phyloP scores from a whole-genome alignment of 2,113 vertebrate genomes.

The Oncorhynchus keta region DNA sequence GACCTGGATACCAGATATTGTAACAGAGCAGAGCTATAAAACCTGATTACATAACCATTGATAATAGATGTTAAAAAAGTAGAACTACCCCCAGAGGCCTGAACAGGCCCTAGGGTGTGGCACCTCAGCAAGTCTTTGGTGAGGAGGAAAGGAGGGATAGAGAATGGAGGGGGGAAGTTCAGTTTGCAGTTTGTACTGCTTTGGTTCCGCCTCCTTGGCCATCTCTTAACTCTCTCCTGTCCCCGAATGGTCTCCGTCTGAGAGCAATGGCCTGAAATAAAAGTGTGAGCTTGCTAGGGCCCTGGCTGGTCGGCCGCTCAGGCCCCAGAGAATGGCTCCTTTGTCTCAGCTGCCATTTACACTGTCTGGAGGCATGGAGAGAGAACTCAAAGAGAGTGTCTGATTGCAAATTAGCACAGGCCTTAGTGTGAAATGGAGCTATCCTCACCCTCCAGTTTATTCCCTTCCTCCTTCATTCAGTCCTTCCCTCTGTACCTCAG shows the following conservation, averaged over 20 bases:
- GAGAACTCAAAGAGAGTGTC: slow-evolving; percentile 63
- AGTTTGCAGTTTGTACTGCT: slow-evolving; percentile 7
- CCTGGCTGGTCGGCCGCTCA: slow-evolving; percentile 18
- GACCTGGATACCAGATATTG: not conserved
- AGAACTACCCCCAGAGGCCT: not conserved
- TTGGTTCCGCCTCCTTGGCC: slow-evolving; percentile 31
- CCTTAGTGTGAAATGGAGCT: slow-evolving; percentile 45
- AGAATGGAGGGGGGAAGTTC: slow-evolving; percentile 38
- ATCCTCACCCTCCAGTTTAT: not conserved
- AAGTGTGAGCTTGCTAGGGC: slow-evolving; percentile 58
- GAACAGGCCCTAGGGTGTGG: slow-evolving; percentile 46
- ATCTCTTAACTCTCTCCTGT: slow-evolving; percentile 53
- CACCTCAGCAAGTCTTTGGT: slow-evolving; percentile 46
- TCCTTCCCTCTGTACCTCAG: not conserved
- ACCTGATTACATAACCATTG: not conserved
- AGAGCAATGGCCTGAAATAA: slow-evolving; percentile 73
- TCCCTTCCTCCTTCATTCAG: not conserved
- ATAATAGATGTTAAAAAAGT: not conserved
- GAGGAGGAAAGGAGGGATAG: slow-evolving; percentile 26
- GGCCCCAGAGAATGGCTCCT: slow-evolving; percentile 64
- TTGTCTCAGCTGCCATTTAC: slow-evolving; percentile 74
- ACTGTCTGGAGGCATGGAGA: slow-evolving; percentile 68
- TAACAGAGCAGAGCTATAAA: not conserved
- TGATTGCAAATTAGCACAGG: slow-evolving; percentile 71
- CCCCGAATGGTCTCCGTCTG: slow-evolving; percentile 66